These are phyloP conservation scores for Venustaconcha ellipsiformis DNA, from an alignment of 1,140 invertebrate genomes.

Conservation along the genomic window DNA sequence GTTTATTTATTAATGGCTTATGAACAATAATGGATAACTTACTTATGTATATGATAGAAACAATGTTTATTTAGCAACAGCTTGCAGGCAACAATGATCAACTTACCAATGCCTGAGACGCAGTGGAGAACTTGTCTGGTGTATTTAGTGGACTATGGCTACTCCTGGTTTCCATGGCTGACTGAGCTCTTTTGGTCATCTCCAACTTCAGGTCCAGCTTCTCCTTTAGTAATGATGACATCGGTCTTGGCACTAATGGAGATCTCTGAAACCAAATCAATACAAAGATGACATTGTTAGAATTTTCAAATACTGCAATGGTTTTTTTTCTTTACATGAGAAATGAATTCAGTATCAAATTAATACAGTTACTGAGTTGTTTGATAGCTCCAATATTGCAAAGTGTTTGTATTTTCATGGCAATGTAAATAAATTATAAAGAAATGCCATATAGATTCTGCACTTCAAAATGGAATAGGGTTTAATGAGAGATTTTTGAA, in stretches of 20 bases:
- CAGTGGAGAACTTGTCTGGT: constrained; percentile 1
- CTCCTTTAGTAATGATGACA: constrained; percentile 55
- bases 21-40: too few species aligned
- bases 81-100: too few species aligned
- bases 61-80: too few species aligned
- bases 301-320: neutral
- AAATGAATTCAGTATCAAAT: neutral
- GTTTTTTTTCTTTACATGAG: neutral
- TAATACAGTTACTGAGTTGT: neutral
- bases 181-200: constrained; percentile 35
- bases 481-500: too few species aligned
- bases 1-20: too few species aligned
- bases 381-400: too few species aligned
- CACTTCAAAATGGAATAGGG: too few species aligned
- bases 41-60: too few species aligned
- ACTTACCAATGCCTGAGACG: too few species aligned
- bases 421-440: too few species aligned
- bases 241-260: constrained; percentile 38
- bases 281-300: neutral
- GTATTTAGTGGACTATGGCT: constrained; percentile 3
- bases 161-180: constrained; percentile 18
- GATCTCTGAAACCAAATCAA: neutral
- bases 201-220: constrained; percentile 55
- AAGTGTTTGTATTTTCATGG: too few species aligned
- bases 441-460: too few species aligned